Evolutionary conservation across 92 coral and sea anemone genomes (phyloP).

Genomic region (Nematostella vectensis): DNA sequence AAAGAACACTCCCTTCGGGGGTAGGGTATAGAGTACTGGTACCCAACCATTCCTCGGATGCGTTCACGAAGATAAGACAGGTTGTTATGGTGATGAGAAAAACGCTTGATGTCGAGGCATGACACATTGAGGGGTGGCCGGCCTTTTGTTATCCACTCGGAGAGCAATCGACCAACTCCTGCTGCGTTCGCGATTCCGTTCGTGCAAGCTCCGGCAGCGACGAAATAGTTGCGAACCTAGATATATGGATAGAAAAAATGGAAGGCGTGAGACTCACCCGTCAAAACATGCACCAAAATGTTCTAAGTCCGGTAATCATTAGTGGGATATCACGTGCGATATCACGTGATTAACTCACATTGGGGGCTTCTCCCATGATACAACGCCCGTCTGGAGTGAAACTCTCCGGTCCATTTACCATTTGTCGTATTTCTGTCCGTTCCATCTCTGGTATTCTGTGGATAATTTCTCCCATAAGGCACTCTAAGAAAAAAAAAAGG

Average conservation of each 20-base stretch:
- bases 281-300: neutral
- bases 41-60: conserved; percentile 2
- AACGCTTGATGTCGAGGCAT: conserved; percentile 34
- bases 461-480: conserved; percentile 37
- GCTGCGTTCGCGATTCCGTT: conserved; percentile 35
- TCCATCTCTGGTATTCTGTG: conserved; percentile 72
- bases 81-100: conserved; percentile 40
- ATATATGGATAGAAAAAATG: neutral
- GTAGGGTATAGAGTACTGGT: conserved; percentile 13
- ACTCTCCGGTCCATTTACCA: conserved; percentile 95
- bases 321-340: no score
- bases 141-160: conserved; percentile 42
- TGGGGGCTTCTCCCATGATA: conserved; percentile 73
- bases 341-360: no score
- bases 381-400: conserved; percentile 73
- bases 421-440: conserved; percentile 67
- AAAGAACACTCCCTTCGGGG: conserved; percentile 16
- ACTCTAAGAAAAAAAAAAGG: conserved; percentile 25
- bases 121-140: conserved; percentile 32
- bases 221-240: conserved; percentile 39
- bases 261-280: neutral
- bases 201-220: conserved; percentile 28
- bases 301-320: neutral
- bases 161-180: conserved; percentile 35
- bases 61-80: conserved; percentile 27